A percentile compares a stretch with the other conserved stretches of the same genome.
Conservation (phyloP, 2,113 vertebrate genomes). For the Melanotaenia duboulayi region DNA sequence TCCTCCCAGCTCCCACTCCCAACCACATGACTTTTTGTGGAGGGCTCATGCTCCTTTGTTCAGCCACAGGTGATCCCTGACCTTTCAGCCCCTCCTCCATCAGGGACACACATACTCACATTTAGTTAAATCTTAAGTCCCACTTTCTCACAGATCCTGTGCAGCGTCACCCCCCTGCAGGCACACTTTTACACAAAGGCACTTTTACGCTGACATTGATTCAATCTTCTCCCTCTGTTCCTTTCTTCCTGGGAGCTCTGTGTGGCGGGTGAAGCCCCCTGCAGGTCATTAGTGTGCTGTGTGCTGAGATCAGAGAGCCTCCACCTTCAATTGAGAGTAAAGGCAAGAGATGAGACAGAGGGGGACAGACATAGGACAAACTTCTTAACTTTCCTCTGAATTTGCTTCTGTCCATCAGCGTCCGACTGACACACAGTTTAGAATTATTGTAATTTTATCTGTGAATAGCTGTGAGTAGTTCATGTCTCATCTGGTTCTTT, state of each 20-base stretch:
- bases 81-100: conserved; percentile 64
- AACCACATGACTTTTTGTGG: conserved; percentile 69
- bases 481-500: no score
- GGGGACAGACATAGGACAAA: conserved; percentile 16
- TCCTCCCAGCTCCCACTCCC: conserved; percentile 43
- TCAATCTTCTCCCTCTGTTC: conserved; percentile 12
- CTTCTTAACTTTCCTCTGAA: conserved; percentile 4
- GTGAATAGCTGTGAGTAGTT: no score
- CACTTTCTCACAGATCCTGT: conserved; percentile 29
- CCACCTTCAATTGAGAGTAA: conserved; percentile 55
- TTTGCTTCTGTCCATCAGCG: conserved; percentile 2
- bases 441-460: conserved; percentile 9
- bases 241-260: conserved; percentile 25
- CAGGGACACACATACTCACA: conserved; percentile 2
- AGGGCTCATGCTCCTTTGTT: conserved; percentile 69
- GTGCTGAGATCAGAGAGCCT: conserved; percentile 42
- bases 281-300: conserved; percentile 52
- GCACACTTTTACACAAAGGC: conserved; percentile 66
- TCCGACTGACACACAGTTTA: conserved; percentile 20
- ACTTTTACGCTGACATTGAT: conserved; percentile 46
- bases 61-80: conserved; percentile 73
- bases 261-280: conserved; percentile 57
- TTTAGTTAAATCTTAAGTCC: conserved; percentile 32
- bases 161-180: conserved; percentile 25
- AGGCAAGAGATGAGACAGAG: conserved; percentile 1